Evolutionary conservation across 2,888 invertebrate species (phyloP).

Genomic region (Drosophila pseudotakahashii): DNA sequence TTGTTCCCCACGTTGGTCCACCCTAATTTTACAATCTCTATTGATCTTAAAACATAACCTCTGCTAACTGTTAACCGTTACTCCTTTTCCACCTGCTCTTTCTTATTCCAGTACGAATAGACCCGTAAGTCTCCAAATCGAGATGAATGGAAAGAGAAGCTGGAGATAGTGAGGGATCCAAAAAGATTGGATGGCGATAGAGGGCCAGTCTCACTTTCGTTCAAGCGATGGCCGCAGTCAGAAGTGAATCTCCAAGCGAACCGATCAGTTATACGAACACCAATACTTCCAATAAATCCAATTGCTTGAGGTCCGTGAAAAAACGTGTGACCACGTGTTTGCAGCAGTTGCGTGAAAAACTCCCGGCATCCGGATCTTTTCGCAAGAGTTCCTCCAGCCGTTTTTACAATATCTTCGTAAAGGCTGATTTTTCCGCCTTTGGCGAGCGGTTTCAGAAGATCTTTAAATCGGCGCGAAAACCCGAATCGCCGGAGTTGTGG

Average conservation of each 20-base stretch:
- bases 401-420: conserved; percentile 42
- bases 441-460: conserved; percentile 54
- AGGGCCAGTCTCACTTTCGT: conserved; percentile 54
- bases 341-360: conserved; percentile 62
- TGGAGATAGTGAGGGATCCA: neutral
- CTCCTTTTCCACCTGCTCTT: neutral
- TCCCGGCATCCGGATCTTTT: conserved; percentile 32
- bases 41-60: neutral
- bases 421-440: conserved; percentile 41
- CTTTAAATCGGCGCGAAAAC: conserved; percentile 39
- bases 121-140: conserved; percentile 7
- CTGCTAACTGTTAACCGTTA: neutral
- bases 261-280: conserved; percentile 63
- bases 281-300: conserved; percentile 6
- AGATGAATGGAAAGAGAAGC: conserved; percentile 9
- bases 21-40: neutral
- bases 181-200: neutral
- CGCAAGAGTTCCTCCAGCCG: conserved; percentile 27
- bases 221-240: conserved; percentile 74
- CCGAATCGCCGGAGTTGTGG: conserved; percentile 12
- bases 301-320: conserved; percentile 64
- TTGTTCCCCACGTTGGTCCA: too few relatives aligned
- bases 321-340: conserved; percentile 80
- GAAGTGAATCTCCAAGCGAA: conserved; percentile 79
- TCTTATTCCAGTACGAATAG: conserved; percentile 1